phyloP scores from a whole-genome alignment of 2,797 vertebrate genomes.

The Ceyx erithaca region DNA sequence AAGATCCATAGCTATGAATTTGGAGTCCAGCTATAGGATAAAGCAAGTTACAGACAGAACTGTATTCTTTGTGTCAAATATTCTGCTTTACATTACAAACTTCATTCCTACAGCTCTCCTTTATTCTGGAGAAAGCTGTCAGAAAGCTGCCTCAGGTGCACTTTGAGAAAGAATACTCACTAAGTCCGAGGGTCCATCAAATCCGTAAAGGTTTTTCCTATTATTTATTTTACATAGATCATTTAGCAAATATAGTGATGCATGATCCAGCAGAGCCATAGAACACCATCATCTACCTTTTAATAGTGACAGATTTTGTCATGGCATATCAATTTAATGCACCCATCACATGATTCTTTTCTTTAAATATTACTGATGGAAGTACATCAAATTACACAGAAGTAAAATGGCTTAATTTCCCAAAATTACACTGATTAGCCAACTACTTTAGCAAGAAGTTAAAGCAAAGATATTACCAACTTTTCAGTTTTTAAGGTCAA shows the following conservation, averaged over 20 bases:
- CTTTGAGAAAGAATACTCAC: neutral
- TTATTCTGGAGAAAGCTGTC: neutral
- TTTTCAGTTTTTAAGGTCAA: neutral
- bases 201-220: neutral
- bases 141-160: neutral
- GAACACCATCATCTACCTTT: slow-evolving; percentile 24
- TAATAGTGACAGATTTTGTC: neutral
- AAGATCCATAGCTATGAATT: neutral
- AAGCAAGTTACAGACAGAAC: neutral
- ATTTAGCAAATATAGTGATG: neutral
- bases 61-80: neutral
- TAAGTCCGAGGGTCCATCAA: neutral
- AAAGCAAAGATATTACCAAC: neutral
- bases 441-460: neutral
- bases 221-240: neutral
- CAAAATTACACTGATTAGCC: neutral
- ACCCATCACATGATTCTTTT: neutral
- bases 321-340: neutral
- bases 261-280: neutral
- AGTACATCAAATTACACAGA: neutral
- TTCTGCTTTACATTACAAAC: neutral
- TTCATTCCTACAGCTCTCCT: neutral
- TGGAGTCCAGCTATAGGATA: neutral
- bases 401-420: neutral
- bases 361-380: neutral